Conservation (phyloP, 2,797 vertebrate genomes). For the Cossypha caffra region DNA sequence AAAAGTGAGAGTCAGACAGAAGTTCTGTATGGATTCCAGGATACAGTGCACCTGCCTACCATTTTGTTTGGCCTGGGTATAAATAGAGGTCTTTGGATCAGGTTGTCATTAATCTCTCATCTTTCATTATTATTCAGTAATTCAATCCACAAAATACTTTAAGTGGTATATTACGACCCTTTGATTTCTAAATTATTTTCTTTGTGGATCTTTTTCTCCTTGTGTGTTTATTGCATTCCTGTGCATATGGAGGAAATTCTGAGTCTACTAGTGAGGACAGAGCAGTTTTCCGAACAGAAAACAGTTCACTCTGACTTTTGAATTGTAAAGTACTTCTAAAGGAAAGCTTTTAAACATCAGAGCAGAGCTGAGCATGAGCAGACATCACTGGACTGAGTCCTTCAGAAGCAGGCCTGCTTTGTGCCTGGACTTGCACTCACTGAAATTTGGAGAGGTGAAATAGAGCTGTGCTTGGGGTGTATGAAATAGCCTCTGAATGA, state of each 20-base stretch:
- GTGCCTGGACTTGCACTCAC: background rate
- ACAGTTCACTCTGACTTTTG: background rate
- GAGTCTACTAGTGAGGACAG: background rate
- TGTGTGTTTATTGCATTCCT: background rate
- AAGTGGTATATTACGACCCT: conserved; percentile 33
- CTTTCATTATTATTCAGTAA: conserved; percentile 54
- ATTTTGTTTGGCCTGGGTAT: conserved; percentile 35
- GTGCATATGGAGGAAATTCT: background rate
- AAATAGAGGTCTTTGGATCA: conserved; percentile 49
- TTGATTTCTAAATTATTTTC: conserved; percentile 43
- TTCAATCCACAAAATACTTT: conserved; percentile 59
- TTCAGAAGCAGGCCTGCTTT: background rate
- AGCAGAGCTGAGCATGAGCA: background rate
- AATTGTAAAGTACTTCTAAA: background rate
- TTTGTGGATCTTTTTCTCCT: background rate
- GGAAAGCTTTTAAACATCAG: background rate
- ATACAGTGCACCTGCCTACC: conserved; percentile 6
- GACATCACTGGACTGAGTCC: background rate
- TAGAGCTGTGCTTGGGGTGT: background rate
- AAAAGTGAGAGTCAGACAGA: conserved; percentile 1
- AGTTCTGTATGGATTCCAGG: background rate
- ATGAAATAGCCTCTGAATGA: background rate
- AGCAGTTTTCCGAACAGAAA: background rate
- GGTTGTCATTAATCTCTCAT: conserved; percentile 55
- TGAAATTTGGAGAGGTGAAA: background rate